phyloP scores from a whole-genome alignment of 2,113 vertebrate species.

The Bagarius yarrelli region DNA sequence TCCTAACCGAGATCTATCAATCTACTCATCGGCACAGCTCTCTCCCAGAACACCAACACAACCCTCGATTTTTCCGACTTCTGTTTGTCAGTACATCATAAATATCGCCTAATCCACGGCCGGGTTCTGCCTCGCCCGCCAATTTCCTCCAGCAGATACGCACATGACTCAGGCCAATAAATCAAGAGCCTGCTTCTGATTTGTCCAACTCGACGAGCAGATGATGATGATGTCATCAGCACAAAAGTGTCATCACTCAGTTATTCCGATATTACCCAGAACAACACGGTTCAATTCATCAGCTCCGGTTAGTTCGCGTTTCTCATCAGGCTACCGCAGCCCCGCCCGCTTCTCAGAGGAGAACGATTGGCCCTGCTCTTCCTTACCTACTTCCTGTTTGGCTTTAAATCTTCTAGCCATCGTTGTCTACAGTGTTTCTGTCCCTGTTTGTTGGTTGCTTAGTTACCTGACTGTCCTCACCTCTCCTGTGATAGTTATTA shows the following conservation, averaged over 20 bases:
- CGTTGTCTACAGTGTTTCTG: no score
- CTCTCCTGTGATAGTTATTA: no score
- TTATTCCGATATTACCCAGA: background rate
- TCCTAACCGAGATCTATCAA: slow-evolving; percentile 39
- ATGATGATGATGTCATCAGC: slow-evolving; percentile 17
- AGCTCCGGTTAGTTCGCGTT: background rate
- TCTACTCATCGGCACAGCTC: slow-evolving; percentile 12
- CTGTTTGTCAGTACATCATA: slow-evolving; percentile 36
- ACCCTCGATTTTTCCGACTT: slow-evolving; percentile 2
- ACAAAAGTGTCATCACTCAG: background rate
- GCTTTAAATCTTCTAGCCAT: background rate
- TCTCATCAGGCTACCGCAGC: background rate
- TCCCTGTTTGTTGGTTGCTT: no score
- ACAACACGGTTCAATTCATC: background rate
- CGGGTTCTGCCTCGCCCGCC: background rate
- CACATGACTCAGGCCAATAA: background rate
- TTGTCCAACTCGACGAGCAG: background rate
- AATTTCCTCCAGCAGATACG: slow-evolving; percentile 25
- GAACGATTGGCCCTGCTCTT: no score
- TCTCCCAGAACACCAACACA: background rate
- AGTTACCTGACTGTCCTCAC: no score
- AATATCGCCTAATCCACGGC: slow-evolving; percentile 24
- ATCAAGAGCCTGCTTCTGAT: background rate
- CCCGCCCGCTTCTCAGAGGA: background rate
- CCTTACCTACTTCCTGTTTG: background rate